These are phyloP conservation scores for Dendrolimus punctatus DNA, from an alignment of 1,140 invertebrate species.

Conservation along the genomic window DNA sequence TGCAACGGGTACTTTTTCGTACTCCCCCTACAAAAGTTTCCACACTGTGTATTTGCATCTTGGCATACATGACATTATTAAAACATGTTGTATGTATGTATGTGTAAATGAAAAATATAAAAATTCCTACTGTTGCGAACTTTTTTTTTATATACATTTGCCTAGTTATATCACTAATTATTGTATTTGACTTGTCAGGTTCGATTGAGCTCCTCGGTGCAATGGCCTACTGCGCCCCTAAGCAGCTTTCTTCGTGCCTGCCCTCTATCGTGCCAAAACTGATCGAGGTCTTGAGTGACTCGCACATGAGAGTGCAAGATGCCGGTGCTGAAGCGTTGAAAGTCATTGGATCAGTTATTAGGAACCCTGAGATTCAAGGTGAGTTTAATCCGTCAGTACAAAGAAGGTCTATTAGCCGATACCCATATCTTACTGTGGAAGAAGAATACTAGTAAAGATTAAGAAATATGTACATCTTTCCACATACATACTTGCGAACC, in stretches of 20 bases:
- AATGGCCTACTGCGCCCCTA: constrained; percentile 98
- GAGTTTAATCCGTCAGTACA: constrained; percentile 4
- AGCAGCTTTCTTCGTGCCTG: constrained; percentile 97
- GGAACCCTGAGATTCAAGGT: constrained; percentile 99
- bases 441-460: too few species aligned
- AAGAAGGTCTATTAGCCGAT: too few species aligned
- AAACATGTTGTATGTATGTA: too few species aligned
- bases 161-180: background rate
- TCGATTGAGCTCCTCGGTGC: constrained; percentile 97
- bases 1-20: too few species aligned
- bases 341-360: constrained; percentile 97
- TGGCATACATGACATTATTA: too few species aligned
- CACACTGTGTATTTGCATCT: too few species aligned
- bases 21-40: too few species aligned
- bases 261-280: constrained; percentile 99
- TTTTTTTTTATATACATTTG: background rate
- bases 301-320: constrained; percentile 98
- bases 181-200: constrained; percentile 70
- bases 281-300: constrained; percentile 97
- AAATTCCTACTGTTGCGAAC: background rate
- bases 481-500: too few species aligned
- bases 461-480: too few species aligned
- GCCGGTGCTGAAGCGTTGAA: constrained; percentile 95
- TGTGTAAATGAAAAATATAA: too few species aligned
- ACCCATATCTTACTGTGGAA: too few species aligned